Conservation (phyloP, 2,888 invertebrate species). For the Apodemia zela region DNA sequence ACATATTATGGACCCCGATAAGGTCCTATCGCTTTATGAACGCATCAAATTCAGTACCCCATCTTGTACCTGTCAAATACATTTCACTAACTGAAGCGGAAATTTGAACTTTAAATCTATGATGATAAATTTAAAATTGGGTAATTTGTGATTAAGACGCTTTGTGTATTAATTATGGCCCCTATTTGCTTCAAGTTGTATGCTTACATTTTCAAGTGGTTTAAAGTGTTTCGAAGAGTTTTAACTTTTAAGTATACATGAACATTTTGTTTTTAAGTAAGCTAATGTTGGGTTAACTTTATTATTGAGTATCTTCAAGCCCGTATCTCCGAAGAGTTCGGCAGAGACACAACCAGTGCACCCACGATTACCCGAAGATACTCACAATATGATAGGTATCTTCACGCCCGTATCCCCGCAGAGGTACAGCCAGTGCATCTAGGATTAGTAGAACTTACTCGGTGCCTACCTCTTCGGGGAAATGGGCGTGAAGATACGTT, state of each 20-base stretch:
- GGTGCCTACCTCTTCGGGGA: no score
- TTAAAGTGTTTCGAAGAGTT: slow-evolving; percentile 9
- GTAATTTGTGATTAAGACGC: not conserved
- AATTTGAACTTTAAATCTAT: slow-evolving; percentile 35
- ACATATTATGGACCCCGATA: slow-evolving; percentile 34
- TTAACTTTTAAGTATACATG: not conserved
- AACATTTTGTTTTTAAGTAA: not conserved
- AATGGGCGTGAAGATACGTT: no score
- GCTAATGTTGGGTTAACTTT: no score
- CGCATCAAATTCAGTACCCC: slow-evolving; percentile 59
- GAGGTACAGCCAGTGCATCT: no score
- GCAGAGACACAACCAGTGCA: no score
- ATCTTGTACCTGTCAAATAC: slow-evolving; percentile 55
- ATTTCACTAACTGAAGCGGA: slow-evolving; percentile 23
- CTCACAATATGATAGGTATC: no score
- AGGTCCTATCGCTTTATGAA: slow-evolving; percentile 50
- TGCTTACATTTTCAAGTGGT: slow-evolving; percentile 10
- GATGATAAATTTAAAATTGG: not conserved
- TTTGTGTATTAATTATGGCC: slow-evolving; percentile 19
- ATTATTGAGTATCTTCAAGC: no score
- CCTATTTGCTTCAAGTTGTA: slow-evolving; percentile 13
- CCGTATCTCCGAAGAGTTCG: no score
- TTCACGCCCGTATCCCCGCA: no score
- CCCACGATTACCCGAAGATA: no score
- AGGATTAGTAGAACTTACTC: no score